These are phyloP conservation scores for Argyrosomus japonicus DNA, from an alignment of 2,113 vertebrate genomes.

Conservation along the genomic window DNA sequence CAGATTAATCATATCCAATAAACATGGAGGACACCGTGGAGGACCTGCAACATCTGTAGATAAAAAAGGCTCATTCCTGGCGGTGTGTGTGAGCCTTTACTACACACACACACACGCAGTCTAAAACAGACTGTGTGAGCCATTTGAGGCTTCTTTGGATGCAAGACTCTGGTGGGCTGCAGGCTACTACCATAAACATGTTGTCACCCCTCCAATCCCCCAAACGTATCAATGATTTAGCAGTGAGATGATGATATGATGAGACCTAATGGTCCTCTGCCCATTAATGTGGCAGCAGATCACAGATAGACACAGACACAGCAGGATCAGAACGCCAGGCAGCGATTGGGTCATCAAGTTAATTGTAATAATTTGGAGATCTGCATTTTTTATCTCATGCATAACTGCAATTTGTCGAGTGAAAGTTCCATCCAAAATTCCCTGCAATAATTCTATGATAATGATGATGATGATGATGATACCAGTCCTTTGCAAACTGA, in stretches of 20 bases:
- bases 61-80: too few relatives aligned
- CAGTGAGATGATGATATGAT: slow-evolving; percentile 38
- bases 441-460: neutral
- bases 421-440: neutral
- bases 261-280: slow-evolving; percentile 58
- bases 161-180: slow-evolving; percentile 8
- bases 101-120: neutral
- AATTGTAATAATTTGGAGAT: neutral
- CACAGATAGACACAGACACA: slow-evolving; percentile 1
- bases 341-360: neutral
- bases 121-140: neutral
- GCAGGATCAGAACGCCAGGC: slow-evolving; percentile 34
- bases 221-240: slow-evolving; percentile 71
- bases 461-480: neutral
- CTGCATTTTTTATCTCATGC: neutral
- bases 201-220: slow-evolving; percentile 43
- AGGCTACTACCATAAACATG: slow-evolving; percentile 22
- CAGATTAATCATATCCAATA: too few relatives aligned
- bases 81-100: neutral
- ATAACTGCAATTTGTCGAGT: neutral
- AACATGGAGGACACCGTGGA: too few relatives aligned
- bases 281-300: slow-evolving; percentile 49
- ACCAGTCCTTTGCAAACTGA: too few relatives aligned
- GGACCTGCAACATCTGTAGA: too few relatives aligned
- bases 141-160: neutral